Evolutionary conservation across 1,140 invertebrate genomes (phyloP).

Genomic region (Sycophaga agraensis): DNA sequence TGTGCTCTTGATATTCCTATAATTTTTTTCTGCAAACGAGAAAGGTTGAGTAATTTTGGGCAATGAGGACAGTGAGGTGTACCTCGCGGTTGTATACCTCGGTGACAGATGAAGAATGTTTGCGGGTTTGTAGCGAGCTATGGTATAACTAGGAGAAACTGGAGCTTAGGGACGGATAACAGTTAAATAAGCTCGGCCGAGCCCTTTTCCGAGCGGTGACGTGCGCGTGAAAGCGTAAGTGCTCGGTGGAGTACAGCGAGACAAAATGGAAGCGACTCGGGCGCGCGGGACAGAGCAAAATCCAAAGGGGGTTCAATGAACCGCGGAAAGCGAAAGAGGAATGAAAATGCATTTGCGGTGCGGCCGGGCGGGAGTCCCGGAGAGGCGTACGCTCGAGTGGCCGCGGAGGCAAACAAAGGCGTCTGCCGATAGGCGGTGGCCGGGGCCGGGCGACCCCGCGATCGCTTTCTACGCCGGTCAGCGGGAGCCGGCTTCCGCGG

Average conservation of each 20-base stretch:
- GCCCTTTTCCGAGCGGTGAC: too few species aligned
- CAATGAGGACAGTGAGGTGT: too few species aligned
- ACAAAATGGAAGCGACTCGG: background rate
- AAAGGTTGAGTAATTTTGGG: too few species aligned
- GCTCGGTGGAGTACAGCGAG: too few species aligned
- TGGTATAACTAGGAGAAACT: too few species aligned
- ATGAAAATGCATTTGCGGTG: background rate
- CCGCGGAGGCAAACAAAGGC: constrained; percentile 14
- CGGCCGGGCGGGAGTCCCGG: background rate
- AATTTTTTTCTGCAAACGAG: too few species aligned
- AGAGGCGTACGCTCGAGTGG: background rate
- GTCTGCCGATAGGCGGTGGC: background rate
- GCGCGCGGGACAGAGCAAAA: background rate
- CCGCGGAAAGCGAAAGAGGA: background rate
- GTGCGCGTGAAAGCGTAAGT: background rate
- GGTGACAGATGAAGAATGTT: too few species aligned
- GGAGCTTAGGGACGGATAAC: too few species aligned
- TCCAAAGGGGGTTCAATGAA: background rate
- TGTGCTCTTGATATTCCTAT: too few species aligned
- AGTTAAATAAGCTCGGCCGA: too few species aligned
- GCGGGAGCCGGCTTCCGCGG: background rate
- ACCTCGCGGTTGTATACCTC: too few species aligned
- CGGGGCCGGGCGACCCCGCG: background rate
- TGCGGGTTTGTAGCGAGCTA: too few species aligned
- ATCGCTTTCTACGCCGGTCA: background rate